phyloP scores from a whole-genome alignment of 2,888 invertebrate genomes.

The Parelbella ahira region DNA sequence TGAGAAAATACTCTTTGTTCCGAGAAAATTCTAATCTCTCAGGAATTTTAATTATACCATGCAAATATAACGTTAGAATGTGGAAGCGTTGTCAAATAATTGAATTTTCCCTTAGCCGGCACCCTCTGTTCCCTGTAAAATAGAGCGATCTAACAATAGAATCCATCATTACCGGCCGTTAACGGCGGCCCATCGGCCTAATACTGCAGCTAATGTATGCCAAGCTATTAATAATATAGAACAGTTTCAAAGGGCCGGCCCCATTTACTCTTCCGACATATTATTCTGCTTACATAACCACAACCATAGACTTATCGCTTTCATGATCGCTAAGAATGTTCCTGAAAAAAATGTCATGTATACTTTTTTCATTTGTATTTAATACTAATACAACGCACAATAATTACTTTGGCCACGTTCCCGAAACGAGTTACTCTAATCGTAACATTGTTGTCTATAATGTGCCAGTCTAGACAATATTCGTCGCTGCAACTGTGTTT shows the following conservation, averaged over 20 bases:
- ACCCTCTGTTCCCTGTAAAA: constrained; percentile 15
- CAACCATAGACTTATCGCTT: not conserved
- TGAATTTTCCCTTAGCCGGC: too few relatives aligned
- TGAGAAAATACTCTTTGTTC: too few relatives aligned
- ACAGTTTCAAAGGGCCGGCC: constrained; percentile 43
- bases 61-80: too few relatives aligned
- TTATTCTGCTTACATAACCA: constrained; percentile 11
- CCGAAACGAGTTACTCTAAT: constrained; percentile 8
- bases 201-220: constrained; percentile 60
- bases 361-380: constrained; percentile 3
- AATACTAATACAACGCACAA: constrained; percentile 8
- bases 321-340: constrained; percentile 5
- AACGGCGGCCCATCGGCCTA: constrained; percentile 55
- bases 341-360: constrained; percentile 1
- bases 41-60: too few relatives aligned
- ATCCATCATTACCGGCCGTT: constrained; percentile 57
- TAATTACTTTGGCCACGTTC: constrained; percentile 10
- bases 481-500: not conserved
- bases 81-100: too few relatives aligned
- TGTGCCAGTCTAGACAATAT: constrained; percentile 6
- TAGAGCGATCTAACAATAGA: constrained; percentile 47
- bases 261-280: constrained; percentile 16
- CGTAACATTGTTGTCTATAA: constrained; percentile 13
- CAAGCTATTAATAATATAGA: constrained; percentile 58
- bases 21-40: too few relatives aligned